Evolutionary conservation across 2,113 vertebrate genomes (phyloP), one percentile per base, ranked within the genome.

Genomic region (Melierax canorus): DNA sequence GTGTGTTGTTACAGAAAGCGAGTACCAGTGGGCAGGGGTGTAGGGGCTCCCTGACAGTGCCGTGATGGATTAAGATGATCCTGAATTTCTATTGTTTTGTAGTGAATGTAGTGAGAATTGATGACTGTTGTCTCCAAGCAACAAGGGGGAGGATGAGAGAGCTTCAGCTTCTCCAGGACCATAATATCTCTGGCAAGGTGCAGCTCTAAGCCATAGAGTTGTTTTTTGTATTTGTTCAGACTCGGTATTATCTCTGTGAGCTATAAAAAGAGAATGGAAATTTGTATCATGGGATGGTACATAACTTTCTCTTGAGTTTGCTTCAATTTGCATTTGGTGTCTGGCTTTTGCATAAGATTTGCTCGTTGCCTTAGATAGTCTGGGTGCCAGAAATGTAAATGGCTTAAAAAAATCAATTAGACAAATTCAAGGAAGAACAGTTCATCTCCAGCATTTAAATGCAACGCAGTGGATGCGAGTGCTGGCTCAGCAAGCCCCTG

Each of bases 21-120:
- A 92, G 93, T 79, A 66, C 84, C 14, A 8, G 74, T 8, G 43
- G 80, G 76, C 80, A 84, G 90, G 75, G 63, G 69, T 83, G 68
- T 51, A 43, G 94, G 81, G 73, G 87, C 19, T 90, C 51, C 79
- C 66, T 97, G 97, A 91, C 96, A 97, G 69, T 15, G 84, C 84
- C 5, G 20, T 98, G 97, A 97, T 97, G 96, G 97, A 98, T 98
- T 88, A 39, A 95, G 87, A 94, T 6, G 67, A 96, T 97, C 91
- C 86, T 62, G 66, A 95, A 96, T 97, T 97, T 95, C 92, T 92
- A 88, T 96, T 94, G 94, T 95, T 96, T 93, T 76, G 79, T 81
- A 30, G 43, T 86, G 87, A 80, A 92, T 73, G 80, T 78, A 73
- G 86, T 95, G 94, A 96, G 94, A 94, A 86, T 90, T 76, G 96